phyloP scores from a whole-genome alignment of 2,113 vertebrate species.

The Anhinga anhinga region DNA sequence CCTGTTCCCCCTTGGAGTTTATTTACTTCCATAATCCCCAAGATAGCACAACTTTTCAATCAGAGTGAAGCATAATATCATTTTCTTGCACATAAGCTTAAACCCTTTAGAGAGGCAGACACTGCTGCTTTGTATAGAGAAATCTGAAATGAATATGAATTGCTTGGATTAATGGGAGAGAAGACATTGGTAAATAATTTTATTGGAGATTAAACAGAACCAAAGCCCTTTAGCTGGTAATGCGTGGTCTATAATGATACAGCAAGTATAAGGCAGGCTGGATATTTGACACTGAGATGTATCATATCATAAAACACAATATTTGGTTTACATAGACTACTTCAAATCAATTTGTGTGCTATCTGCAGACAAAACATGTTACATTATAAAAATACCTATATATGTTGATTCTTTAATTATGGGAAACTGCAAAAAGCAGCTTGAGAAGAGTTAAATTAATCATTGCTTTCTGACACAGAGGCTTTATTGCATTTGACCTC shows the following conservation, averaged over 20 bases:
- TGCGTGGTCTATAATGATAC: background rate
- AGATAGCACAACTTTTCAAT: constrained; percentile 15
- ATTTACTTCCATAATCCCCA: background rate
- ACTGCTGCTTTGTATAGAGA: background rate
- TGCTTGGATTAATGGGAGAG: background rate
- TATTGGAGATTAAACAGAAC: background rate
- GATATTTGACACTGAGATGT: background rate
- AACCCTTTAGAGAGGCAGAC: background rate
- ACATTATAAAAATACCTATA: background rate
- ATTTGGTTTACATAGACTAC: background rate
- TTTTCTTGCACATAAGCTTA: constrained; percentile 5
- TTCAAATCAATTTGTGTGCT: background rate
- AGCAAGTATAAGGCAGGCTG: background rate
- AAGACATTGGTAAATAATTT: constrained; percentile 17
- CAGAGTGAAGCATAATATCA: background rate
- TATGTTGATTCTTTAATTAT: background rate
- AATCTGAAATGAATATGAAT: background rate
- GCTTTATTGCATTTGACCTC: background rate
- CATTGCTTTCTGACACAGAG: background rate
- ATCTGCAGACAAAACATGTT: background rate
- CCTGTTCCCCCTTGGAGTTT: background rate
- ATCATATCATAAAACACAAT: background rate
- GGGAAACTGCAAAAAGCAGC: background rate
- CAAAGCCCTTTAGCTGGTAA: background rate
- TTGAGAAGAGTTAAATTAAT: background rate